Conservation (phyloP, 2,113 vertebrate species). For the Dendropsophus ebraccatus region DNA sequence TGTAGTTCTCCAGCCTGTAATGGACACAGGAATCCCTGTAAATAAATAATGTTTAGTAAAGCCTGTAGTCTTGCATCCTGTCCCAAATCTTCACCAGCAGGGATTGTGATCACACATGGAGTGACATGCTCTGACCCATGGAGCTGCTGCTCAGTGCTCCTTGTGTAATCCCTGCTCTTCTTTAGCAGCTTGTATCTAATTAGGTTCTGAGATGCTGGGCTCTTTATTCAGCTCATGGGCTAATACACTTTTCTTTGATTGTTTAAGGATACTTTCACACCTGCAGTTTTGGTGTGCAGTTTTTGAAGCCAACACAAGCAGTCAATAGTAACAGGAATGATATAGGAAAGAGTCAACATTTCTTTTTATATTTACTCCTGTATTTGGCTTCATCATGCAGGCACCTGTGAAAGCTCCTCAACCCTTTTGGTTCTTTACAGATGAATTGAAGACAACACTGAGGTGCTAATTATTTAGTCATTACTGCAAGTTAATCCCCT, state of each 20-base stretch:
- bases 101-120: constrained; percentile 12
- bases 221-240: constrained; percentile 26
- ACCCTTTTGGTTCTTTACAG: constrained; percentile 39
- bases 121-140: background rate
- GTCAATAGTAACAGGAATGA: no score
- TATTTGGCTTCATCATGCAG: no score
- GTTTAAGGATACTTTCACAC: background rate
- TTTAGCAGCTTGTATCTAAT: constrained; percentile 37
- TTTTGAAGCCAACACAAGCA: no score
- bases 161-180: background rate
- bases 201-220: constrained; percentile 9
- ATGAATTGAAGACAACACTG: constrained; percentile 49
- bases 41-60: background rate
- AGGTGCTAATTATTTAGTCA: constrained; percentile 51
- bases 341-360: no score
- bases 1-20: background rate
- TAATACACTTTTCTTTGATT: constrained; percentile 49
- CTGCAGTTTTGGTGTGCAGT: no score
- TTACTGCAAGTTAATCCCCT: constrained; percentile 33
- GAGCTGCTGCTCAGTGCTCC: background rate
- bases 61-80: background rate
- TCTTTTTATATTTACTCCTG: no score
- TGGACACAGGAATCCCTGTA: no score
- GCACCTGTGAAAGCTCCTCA: background rate
- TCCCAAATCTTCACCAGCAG: background rate